Conservation (phyloP, 2,888 invertebrate species). For the Pardosa pseudoannulata region DNA sequence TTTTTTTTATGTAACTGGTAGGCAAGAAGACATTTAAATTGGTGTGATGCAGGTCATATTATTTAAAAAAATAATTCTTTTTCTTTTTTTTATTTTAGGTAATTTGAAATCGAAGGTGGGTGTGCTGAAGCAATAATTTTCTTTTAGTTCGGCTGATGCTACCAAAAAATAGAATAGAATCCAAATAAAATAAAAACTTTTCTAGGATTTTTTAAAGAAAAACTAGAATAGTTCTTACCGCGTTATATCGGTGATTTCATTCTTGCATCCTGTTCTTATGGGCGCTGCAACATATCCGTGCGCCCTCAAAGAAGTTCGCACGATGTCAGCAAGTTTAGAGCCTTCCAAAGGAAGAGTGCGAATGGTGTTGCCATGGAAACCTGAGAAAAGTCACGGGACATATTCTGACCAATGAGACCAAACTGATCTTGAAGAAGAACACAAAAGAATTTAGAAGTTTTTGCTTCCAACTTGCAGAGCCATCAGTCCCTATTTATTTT, state of each 20-base stretch:
- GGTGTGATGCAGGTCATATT: too few relatives aligned
- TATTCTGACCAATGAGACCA: constrained; percentile 5
- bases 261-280: neutral
- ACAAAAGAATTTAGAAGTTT: constrained; percentile 12
- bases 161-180: too few relatives aligned
- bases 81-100: too few relatives aligned
- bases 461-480: neutral
- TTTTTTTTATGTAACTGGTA: too few relatives aligned
- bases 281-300: neutral
- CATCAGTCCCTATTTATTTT: constrained; percentile 10
- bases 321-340: constrained; percentile 6
- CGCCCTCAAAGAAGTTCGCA: neutral
- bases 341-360: constrained; percentile 10
- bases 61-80: too few relatives aligned
- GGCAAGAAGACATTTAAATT: too few relatives aligned
- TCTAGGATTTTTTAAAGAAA: too few relatives aligned
- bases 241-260: neutral
- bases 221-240: neutral
- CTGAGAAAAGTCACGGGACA: constrained; percentile 4
- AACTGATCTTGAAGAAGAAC: constrained; percentile 7
- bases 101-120: too few relatives aligned
- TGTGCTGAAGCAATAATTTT: too few relatives aligned
- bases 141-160: too few relatives aligned
- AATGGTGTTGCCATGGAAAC: constrained; percentile 17
- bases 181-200: too few relatives aligned